Percentiles rank a stretch among this genome's conserved stretches.
Evolutionary conservation across 2,113 vertebrate genomes (phyloP).

Genomic region (Otolemur garnettii): DNA sequence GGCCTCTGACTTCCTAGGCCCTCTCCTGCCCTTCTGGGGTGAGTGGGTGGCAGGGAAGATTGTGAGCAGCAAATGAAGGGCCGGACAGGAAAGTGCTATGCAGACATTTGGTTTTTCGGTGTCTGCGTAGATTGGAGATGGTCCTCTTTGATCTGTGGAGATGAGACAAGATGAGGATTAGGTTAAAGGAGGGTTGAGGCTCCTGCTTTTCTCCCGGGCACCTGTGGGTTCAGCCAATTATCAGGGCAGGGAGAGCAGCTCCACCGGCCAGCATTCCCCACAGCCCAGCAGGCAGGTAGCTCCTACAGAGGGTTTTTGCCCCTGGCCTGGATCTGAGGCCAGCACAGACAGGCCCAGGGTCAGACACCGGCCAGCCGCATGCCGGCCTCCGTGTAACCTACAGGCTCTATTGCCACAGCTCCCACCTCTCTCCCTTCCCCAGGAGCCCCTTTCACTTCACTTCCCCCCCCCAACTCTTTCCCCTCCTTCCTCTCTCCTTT

Average conservation of each 20-base stretch:
- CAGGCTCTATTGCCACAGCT: neutral
- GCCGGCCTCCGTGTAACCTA: neutral
- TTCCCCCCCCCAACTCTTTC: neutral
- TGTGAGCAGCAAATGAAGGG: neutral
- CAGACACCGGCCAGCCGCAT: neutral
- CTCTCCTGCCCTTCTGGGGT: neutral
- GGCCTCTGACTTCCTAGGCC: neutral
- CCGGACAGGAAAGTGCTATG: neutral
- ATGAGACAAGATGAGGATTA: neutral
- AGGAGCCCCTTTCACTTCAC: neutral
- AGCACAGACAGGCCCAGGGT: neutral
- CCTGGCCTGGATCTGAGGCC: neutral
- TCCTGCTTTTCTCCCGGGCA: neutral
- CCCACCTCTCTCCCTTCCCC: fast-evolving
- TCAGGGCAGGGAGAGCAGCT: neutral
- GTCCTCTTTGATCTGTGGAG: neutral
- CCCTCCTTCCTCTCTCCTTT: conserved; percentile 20
- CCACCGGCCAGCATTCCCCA: neutral
- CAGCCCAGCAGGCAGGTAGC: neutral
- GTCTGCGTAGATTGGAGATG: neutral
- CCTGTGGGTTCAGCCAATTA: neutral
- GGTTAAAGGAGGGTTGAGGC: neutral
- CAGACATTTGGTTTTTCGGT: neutral
- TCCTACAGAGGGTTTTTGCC: neutral
- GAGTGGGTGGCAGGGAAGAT: neutral